Evolutionary conservation across 2,113 vertebrate species (phyloP).

Genomic region (Gymnocephalus cernua): DNA sequence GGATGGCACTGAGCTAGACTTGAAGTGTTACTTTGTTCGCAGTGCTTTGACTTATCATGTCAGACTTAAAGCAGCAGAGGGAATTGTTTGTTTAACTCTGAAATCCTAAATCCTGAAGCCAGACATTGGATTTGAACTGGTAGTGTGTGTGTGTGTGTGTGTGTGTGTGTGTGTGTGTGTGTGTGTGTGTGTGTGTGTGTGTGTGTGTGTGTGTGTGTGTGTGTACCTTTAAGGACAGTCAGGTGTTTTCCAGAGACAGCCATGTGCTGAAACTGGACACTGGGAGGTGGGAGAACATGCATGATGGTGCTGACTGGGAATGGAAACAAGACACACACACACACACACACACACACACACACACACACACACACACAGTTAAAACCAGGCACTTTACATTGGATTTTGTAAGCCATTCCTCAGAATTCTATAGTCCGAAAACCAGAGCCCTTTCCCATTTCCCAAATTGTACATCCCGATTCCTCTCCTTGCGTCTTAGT

Average conservation of each 20-base stretch:
- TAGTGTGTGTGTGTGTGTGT: too few species aligned
- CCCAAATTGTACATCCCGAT: too few species aligned
- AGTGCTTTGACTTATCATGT: background rate
- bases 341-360: too few species aligned
- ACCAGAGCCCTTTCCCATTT: too few species aligned
- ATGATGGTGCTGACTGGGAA: conserved; percentile 89
- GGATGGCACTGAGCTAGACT: background rate
- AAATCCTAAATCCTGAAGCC: background rate
- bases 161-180: too few species aligned
- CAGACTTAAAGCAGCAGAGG: background rate
- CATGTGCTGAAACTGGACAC: conserved; percentile 89
- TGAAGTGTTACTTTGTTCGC: background rate
- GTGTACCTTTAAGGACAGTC: conserved; percentile 89
- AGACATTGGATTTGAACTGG: background rate
- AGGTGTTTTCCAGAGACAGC: conserved; percentile 90
- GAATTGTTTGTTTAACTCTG: background rate
- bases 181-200: background rate
- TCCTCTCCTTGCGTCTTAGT: too few species aligned
- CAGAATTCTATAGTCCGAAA: background rate
- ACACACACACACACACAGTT: background rate
- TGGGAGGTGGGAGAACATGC: conserved; percentile 89
- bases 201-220: background rate
- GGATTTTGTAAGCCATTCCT: background rate
- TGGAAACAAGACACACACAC: conserved; percentile 7
- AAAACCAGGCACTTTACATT: background rate